phyloP scores from a whole-genome alignment of 2,888 invertebrate species.

The Acrobasis repandana region DNA sequence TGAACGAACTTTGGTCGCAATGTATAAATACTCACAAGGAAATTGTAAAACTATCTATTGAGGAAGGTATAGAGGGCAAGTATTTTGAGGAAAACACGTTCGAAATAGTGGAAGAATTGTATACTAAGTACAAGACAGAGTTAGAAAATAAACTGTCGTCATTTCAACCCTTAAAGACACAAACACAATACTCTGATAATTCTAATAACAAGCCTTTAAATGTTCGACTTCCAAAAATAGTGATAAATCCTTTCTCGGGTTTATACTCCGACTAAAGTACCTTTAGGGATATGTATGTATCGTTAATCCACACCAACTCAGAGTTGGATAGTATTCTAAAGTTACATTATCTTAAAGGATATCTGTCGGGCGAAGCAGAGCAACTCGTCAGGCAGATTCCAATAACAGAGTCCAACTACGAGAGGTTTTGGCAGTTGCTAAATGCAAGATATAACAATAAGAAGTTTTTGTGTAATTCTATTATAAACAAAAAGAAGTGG shows the following conservation, averaged over 20 bases:
- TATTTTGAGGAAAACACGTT: not conserved
- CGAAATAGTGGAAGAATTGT: not conserved
- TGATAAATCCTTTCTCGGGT: not conserved
- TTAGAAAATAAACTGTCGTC: not conserved
- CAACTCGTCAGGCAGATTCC: not conserved
- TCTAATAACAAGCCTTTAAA: no score
- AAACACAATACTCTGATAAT: no score
- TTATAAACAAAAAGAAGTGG: no score
- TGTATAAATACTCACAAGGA: not conserved
- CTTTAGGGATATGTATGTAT: not conserved
- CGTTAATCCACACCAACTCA: not conserved
- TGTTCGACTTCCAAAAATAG: not conserved
- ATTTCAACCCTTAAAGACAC: no score
- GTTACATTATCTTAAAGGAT: not conserved
- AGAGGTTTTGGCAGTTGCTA: no score
- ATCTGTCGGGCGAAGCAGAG: slow-evolving; percentile 2
- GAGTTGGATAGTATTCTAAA: not conserved
- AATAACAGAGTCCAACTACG: no score
- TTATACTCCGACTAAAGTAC: not conserved
- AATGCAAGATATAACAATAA: no score
- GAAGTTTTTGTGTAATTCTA: no score
- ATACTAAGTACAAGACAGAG: not conserved
- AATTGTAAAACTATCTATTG: not conserved
- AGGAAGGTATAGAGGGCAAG: not conserved
- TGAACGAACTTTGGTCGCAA: not conserved